Evolutionary conservation across 2,797 vertebrate genomes (phyloP), one percentile per base, ranked within the genome.

Genomic region (Sebastes hopkinsi): DNA sequence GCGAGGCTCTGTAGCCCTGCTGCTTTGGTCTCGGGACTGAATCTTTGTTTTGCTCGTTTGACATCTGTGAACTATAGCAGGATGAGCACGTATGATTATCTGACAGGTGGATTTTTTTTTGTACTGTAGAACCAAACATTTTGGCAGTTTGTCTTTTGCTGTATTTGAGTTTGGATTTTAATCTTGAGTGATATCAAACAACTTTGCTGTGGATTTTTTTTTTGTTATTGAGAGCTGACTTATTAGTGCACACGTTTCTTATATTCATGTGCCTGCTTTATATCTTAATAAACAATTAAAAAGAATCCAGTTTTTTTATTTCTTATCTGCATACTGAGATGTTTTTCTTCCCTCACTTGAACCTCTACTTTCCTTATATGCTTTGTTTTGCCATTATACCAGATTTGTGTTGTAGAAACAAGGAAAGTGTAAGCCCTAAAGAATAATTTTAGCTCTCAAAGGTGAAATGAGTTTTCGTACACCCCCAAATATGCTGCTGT

Each of bases 261-360:
- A 81, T 89, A 90, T 81, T 89, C 80, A 86, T 94, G 90, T 94
- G 87, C 89, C 90, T 78, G 91, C 93, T 93, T 91, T 92, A 92
- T 94, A 93, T 92, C 88, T 84, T 83, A 91, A 94, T 94, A 93
- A 95, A 93, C 70, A 82, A 78, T 85, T 84, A 50, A 91, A 90
- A 81, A 80, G 8, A 73, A 84, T 55, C 13, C 3, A n/a, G 1
- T 25, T 32, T 34, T n/a, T n/a, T 18, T 13, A 23, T 36, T 61
- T 10, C 32, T 32, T 29, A 9, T 67, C 34, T 50, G 46, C 59
- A 34, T 8, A 34, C 3, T 55, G 9, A 61, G 64, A 8, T 80
- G 25, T 29, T 56, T 22, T 62, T 23, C 23, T 29, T 4, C 2
- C 8, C 36, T 52, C 20, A 8, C 6, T 32, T 55, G 14, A 66